These are phyloP conservation scores for Eupithecia subfuscata DNA, from an alignment of 2,888 invertebrate genomes.

Conservation along the genomic window DNA sequence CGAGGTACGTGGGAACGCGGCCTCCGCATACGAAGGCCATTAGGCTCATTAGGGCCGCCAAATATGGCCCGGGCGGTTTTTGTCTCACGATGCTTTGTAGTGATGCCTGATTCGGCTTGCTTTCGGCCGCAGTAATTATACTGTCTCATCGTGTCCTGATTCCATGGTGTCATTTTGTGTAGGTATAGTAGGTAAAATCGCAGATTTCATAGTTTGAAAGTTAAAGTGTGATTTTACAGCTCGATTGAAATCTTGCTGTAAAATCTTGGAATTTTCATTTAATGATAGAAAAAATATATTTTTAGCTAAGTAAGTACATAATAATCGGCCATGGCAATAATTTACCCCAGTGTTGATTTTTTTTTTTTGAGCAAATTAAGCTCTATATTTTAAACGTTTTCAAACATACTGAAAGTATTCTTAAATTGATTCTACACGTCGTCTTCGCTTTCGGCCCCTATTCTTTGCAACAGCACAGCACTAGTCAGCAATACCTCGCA, in stretches of 20 bases:
- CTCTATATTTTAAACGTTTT: neutral
- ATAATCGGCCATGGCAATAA: neutral
- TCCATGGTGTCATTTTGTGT: neutral
- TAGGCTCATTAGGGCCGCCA: constrained; percentile 69
- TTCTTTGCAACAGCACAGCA: neutral
- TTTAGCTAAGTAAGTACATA: neutral
- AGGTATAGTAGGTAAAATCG: neutral
- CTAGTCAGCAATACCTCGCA: constrained; percentile 19
- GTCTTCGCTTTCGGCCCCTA: neutral
- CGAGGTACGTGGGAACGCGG: constrained; percentile 63
- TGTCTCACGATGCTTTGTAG: constrained; percentile 42
- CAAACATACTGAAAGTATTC: neutral
- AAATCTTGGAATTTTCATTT: neutral
- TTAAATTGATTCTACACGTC: neutral
- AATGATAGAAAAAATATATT: neutral
- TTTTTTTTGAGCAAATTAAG: neutral
- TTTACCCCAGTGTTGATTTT: neutral
- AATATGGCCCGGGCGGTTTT: constrained; percentile 61
- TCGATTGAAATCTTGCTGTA: neutral
- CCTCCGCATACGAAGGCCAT: constrained; percentile 54
- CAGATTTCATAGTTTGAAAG: neutral
- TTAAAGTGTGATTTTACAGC: neutral
- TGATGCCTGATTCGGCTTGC: constrained; percentile 18
- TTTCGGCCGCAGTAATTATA: neutral
- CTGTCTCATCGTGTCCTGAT: neutral